Base-by-base conservation (phyloP, 2,113 vertebrate species). In the Rostratula benghalensis region DNA sequence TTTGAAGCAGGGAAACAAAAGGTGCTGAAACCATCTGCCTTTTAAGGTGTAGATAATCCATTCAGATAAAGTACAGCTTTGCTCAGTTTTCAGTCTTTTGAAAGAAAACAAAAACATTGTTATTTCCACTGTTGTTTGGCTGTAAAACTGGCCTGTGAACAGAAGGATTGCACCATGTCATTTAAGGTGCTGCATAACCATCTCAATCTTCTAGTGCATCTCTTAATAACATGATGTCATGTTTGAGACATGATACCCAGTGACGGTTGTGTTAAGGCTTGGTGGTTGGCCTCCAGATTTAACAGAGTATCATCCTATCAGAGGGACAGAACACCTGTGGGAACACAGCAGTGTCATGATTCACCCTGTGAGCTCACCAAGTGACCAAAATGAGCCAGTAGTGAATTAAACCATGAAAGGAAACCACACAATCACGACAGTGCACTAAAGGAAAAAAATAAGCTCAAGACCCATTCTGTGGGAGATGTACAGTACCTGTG, bases 301-400 rank as follows among this genome's bases (percentile, higher is more conserved):
- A 51, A 35, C 10, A 12, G 18, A 33, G 18, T 2, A 68, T 16
- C n/a, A 59, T 33, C 16, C 28, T 60, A 3, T 37, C 7, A 3
- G 8, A 27, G 16, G 43, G 77, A 22, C 35, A 83, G 61, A 60
- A 48, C 70, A 65, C 23, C 35, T 35, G 35, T 11, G 41, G 41
- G 31, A 81, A 19, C 25, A 31, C 18, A 48, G 28, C 57, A 46
- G 21, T 18, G 45, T 69, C 23, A 8, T 3, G 25, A 11, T 50
- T 53, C 73, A 14, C 20, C 13, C 35, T 13, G 27, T 4, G 10
- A 1, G 0, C 65, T 79, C 30, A 13, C 19, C 1, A 1, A 0
- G 1, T 16, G 39, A 13, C 68, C 46, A 54, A 20, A 46, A 83
- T 30, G 54, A 86, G 28, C 15, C 63, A 25, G 9, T 4, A n/a